Percentiles rank a stretch among this genome's conserved stretches.
These are phyloP conservation scores for Pogona vitticeps DNA, from an alignment of 2,113 vertebrate genomes.

Conservation along the genomic window DNA sequence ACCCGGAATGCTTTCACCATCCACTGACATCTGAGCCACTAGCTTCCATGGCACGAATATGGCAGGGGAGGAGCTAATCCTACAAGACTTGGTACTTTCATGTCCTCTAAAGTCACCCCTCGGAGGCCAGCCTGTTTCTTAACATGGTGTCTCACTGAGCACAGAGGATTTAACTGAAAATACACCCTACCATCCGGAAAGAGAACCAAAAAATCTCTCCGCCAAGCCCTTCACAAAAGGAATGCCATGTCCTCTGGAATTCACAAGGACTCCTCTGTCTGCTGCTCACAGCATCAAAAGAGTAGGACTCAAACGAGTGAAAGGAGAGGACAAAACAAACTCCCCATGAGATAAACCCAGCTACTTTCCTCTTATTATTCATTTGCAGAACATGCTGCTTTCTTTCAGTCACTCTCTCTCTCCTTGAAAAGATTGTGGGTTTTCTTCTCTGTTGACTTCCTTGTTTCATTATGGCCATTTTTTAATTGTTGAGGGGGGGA, in stretches of 20 bases:
- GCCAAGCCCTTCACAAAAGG: not conserved
- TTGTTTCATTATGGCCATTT: not conserved
- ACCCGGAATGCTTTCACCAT: too few relatives aligned
- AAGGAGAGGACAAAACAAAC: not conserved
- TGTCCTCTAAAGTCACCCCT: not conserved
- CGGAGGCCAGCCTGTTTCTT: not conserved
- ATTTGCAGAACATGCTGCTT: rapidly evolving
- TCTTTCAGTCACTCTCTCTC: not conserved
- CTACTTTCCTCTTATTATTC: not conserved
- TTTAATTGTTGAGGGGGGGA: not conserved
- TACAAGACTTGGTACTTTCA: not conserved
- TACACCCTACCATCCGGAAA: not conserved
- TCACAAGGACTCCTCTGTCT: not conserved
- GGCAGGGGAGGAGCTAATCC: not conserved
- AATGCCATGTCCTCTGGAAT: not conserved
- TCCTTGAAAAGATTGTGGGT: not conserved
- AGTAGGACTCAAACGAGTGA: not conserved
- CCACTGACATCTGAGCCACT: too few relatives aligned
- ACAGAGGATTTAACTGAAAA: not conserved
- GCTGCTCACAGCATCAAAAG: not conserved
- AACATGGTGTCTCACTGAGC: not conserved
- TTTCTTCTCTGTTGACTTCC: not conserved
- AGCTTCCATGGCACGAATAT: too few relatives aligned
- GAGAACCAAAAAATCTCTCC: not conserved
- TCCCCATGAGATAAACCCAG: not conserved